Evolutionary conservation across 1,140 invertebrate species (phyloP), one percentile per base, ranked within the genome.

Genomic region (Lordiphosa stackelbergi): DNA sequence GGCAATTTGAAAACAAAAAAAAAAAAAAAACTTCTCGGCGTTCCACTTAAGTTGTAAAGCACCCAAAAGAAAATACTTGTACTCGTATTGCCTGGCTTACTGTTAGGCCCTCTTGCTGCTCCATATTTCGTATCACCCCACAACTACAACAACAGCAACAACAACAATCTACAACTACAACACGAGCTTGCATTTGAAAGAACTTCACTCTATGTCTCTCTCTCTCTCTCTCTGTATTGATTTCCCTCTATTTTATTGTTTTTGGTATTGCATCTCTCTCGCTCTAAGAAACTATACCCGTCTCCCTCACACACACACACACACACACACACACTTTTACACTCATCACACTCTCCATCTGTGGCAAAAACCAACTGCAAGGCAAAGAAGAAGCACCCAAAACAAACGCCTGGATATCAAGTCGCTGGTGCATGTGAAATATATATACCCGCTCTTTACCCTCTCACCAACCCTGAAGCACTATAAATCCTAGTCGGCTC

Each of bases 171-270:
- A 78, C 59, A 61, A 53, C 37, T 68, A 68, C 31, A 53, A 72
- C 77, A 83, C 69, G 54, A 73, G 77, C 77, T 83, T 83, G 74
- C 74, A 79, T 79, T 70, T 79, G 52, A 60, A 71, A 68, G 46
- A 53, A 68, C 59, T 69, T 69, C 47, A 46, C 41, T 22, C 19
- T 37, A 16, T 38, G 6, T 56, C 37, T 52, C 13, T 38, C 28
- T 52, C 19, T 48, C 16, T 65, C 38, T 34, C 19, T 56, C 37
- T 34, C 45, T 42, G 19, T 47, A 49, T 46, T 69, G 46, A 69
- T 56, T 70, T 74, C 24, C 53, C 46, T 66, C 46, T 68, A 28
- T 58, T 38, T 62, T 75, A 60, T 78, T 71, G 53, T 75, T 83
- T 71, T 63, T 48, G 66, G 75, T 81, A 74, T 53, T 81, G 75